Base-by-base conservation (phyloP, 2,888 invertebrate genomes). In the Leptura quadrifasciata region DNA sequence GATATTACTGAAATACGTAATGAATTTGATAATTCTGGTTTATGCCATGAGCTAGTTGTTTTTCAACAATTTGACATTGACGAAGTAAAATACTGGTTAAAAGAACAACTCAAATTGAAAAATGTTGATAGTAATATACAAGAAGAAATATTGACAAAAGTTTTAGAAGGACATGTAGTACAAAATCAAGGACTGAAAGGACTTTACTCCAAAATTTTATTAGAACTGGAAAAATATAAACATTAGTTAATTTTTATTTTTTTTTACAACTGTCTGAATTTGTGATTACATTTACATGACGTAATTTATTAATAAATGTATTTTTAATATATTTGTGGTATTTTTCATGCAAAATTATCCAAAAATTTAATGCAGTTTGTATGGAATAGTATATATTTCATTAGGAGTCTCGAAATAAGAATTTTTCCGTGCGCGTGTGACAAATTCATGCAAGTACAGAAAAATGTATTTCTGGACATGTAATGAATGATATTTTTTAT, bases 131-230 rank as follows among this genome's bases (percentile, higher is more conserved):
- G 61, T 60, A 39, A 78, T 6, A 57, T 73, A 9, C 72, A 82
- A 61, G 72, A 79, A 64, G 18, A 35, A 60, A 75, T 84, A 55
- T 60, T 83, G n/a, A 63, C 80, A 6, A 74, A 55, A 70, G 64
- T 86, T 61, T 71, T 86, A 20, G 57, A 77, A 21, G 77, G 79
- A 8, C 81, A 85, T 73, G 80, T 85, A 78, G 76, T 84, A 27
- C 76, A 81, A 64, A 75, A 79, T 70, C 77, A 77, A 24, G 85
- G 86, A 10, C 79, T 85, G 27, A 85, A 86, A 80, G 85, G 85
- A 21, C 76, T 86, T 47, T 57, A 76, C 75, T 75, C 81, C 20
- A 85, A 85, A 76, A 68, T 86, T 52, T 61, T 76, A 54, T 71
- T 80, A 61, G 80, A 83, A 79, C 31, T 80, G 24, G 74, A 78